phyloP scores from a whole-genome alignment of 2,888 invertebrate species.

The Timandra comae region DNA sequence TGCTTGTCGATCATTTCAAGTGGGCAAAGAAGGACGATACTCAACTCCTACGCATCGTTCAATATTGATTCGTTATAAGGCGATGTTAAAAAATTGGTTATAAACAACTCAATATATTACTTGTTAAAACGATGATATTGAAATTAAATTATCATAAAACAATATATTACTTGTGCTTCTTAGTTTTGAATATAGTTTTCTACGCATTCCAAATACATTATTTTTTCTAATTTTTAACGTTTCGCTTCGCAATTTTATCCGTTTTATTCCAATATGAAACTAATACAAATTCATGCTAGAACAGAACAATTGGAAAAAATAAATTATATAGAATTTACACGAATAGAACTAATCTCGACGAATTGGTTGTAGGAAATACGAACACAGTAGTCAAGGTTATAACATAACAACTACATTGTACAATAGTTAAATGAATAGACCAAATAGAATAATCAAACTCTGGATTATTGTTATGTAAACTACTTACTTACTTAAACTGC shows the following conservation, averaged over 20 bases:
- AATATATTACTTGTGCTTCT: no score
- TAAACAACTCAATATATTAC: constrained; percentile 10
- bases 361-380: constrained; percentile 16
- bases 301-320: neutral
- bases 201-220: no score
- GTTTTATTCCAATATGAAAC: no score
- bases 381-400: constrained; percentile 15
- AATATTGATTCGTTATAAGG: constrained; percentile 16
- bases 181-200: no score
- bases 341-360: constrained; percentile 18
- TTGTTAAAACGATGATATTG: no score
- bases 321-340: constrained; percentile 13
- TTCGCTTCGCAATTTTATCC: no score
- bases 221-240: no score
- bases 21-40: constrained; percentile 50
- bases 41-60: constrained; percentile 36
- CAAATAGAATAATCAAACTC: no score
- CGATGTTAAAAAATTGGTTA: constrained; percentile 10
- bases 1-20: constrained; percentile 51
- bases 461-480: no score
- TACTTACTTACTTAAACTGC: no score
- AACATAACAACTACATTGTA: constrained; percentile 1
- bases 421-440: neutral
- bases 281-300: no score
- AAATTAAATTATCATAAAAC: no score